A percentile compares a stretch with the other conserved stretches of the same genome.
phyloP scores from a whole-genome alignment of 2,888 invertebrate genomes.

The Seira ritae region DNA sequence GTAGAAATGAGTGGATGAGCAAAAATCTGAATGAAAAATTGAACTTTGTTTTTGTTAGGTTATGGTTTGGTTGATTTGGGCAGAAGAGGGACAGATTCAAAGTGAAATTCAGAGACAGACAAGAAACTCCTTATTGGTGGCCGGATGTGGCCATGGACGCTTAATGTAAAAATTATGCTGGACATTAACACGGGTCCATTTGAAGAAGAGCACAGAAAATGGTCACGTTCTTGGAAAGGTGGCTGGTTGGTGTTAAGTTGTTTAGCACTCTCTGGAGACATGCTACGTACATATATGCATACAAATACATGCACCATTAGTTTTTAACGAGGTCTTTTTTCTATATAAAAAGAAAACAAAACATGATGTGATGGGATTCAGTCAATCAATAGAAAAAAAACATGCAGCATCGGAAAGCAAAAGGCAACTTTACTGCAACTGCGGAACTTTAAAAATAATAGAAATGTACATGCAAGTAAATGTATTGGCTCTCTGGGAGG shows the following conservation, averaged over 20 bases:
- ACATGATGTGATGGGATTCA: not conserved
- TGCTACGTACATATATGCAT: not conserved
- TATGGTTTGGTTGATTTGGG: not conserved
- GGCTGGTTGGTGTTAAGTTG: not conserved
- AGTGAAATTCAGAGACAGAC: not conserved
- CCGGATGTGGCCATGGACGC: slow-evolving; percentile 33
- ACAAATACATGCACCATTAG: not conserved
- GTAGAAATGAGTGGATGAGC: too few relatives aligned
- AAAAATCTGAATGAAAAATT: too few relatives aligned
- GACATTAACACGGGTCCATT: not conserved
- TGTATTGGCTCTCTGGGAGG: too few relatives aligned
- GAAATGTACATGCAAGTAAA: too few relatives aligned
- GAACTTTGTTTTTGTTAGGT: not conserved
- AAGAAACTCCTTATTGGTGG: not conserved
- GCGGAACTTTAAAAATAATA: not conserved
- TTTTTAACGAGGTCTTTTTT: not conserved
- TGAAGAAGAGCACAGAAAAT: not conserved
- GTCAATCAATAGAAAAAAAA: too few relatives aligned
- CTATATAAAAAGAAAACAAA: not conserved
- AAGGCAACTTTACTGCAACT: slow-evolving; percentile 2
- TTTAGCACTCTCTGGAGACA: not conserved
- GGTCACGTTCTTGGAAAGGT: not conserved
- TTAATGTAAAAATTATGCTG: slow-evolving; percentile 4
- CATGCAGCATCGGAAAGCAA: not conserved
- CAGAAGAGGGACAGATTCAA: not conserved